Base-by-base conservation (phyloP, 2,797 vertebrate species). In the Echiichthys vipera region DNA sequence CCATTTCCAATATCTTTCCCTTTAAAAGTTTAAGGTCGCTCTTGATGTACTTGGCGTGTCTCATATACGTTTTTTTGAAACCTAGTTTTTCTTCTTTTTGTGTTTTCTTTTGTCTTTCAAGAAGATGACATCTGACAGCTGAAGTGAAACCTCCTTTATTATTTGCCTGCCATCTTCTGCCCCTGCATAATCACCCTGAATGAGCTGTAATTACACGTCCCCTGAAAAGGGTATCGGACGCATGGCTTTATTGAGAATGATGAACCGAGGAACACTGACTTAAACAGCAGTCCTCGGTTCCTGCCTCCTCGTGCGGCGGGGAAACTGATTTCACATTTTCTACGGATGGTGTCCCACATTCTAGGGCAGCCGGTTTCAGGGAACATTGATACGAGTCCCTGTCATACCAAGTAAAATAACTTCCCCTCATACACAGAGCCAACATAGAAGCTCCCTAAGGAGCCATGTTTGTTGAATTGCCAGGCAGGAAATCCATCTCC, bases 1-100 rank as follows among this genome's bases (percentile, higher is more conserved):
- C 80, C 87, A 91, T 86, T 91, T 90, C 83, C 88, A 91, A 93
- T 93, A 90, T 92, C 83, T 91, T 89, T 79, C 47, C 81, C 67
- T 89, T 88, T 88, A 84, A 89, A 93, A 86, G 86, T 91, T 90
- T 91, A 92, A 90, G 91, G 91, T 91, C 74, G 77, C 74, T 84
- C 83, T 84, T 84, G 84, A 91, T 86, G 77, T 81, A 78, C 74
- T 81, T 68, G 78, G 71, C 59, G 45, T 58, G 78, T 87, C 74
- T 87, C 84, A 82, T 83, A 84, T 87, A 80, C 46, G 80, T 85
- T 78, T 84, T n/a, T 84, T 87, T 65, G 27, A 85, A 87, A 82
- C 75, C 34, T 55, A 51, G 63, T 66, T 74, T 53, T 77, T 34
- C 43, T 49, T 53, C 34, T 62, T 77, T 84, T 67, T 53, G 45